Conservation (phyloP, 2,888 invertebrate genomes). For the Ochlodes sylvanus region DNA sequence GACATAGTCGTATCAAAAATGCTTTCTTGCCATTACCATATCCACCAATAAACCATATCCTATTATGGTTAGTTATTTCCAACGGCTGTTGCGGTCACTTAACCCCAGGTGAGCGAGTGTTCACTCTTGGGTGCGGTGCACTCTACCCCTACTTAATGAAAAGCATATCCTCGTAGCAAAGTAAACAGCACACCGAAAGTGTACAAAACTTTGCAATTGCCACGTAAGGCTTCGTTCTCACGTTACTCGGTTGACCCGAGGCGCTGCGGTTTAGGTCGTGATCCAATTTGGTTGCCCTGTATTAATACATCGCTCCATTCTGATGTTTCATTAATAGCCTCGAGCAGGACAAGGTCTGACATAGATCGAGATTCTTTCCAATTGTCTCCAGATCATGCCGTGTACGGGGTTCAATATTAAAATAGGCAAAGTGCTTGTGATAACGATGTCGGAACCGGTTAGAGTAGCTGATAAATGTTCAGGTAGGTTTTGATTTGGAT, state of each 20-base stretch:
- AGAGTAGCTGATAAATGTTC: neutral
- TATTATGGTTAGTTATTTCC: too few relatives aligned
- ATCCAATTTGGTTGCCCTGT: conserved; percentile 52
- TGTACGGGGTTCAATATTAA: conserved; percentile 12
- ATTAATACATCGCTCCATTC: conserved; percentile 36
- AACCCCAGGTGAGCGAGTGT: too few relatives aligned
- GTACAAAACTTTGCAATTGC: conserved; percentile 52
- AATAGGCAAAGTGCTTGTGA: conserved; percentile 10
- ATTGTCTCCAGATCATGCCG: conserved; percentile 5
- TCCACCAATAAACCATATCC: too few relatives aligned
- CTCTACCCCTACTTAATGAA: too few relatives aligned
- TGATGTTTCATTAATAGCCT: conserved; percentile 29
- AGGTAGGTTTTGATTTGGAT: neutral
- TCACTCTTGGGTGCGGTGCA: too few relatives aligned
- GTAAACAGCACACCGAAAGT: conserved; percentile 26
- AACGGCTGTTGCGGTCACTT: too few relatives aligned
- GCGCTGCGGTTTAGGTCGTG: conserved; percentile 61
- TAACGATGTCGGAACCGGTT: neutral
- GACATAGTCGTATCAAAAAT: too few relatives aligned
- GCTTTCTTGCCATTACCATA: too few relatives aligned
- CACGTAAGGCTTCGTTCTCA: conserved; percentile 63
- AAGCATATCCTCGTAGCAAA: neutral
- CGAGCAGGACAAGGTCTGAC: conserved; percentile 17
- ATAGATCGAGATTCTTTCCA: conserved; percentile 6
- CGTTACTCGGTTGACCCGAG: conserved; percentile 59